Conservation (phyloP, 2,113 vertebrate species). For the Archocentrus centrarchus region DNA sequence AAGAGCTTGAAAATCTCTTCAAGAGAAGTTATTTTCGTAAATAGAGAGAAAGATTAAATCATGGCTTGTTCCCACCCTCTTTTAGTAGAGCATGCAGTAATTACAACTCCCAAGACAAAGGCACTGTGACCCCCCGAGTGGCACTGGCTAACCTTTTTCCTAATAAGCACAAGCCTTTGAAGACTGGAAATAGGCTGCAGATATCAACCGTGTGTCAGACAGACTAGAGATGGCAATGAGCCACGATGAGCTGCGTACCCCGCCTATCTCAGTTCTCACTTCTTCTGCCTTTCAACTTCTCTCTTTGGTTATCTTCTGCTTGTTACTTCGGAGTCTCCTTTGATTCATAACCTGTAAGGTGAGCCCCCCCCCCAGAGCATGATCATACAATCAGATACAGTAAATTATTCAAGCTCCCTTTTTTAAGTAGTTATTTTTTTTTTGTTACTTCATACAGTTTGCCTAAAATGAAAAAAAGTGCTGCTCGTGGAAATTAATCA, state of each 20-base stretch:
- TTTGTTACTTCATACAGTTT: background rate
- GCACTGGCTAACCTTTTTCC: slow-evolving; percentile 56
- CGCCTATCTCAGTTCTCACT: slow-evolving; percentile 29
- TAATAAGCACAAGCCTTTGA: slow-evolving; percentile 72
- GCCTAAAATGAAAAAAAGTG: background rate
- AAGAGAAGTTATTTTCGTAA: slow-evolving; percentile 63
- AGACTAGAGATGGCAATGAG: slow-evolving; percentile 30
- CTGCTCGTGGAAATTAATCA: background rate
- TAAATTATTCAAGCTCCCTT: too few species aligned
- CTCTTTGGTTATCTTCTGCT: slow-evolving; percentile 34
- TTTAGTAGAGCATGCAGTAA: slow-evolving; percentile 59
- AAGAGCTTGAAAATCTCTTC: slow-evolving; percentile 44
- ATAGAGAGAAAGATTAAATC: slow-evolving; percentile 68
- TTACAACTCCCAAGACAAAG: slow-evolving; percentile 73
- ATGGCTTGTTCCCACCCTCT: slow-evolving; percentile 61
- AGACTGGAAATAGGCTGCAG: slow-evolving; percentile 58
- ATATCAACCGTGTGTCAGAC: slow-evolving; percentile 50
- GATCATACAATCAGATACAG: too few species aligned
- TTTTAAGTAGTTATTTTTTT: too few species aligned
- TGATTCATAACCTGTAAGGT: slow-evolving; percentile 17
- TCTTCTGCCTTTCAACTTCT: slow-evolving; percentile 44
- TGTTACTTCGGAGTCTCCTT: slow-evolving; percentile 33
- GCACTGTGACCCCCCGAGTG: slow-evolving; percentile 60
- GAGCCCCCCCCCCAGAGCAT: too few species aligned
- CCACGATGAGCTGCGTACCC: slow-evolving; percentile 31